These are phyloP conservation scores for Cephalopholis sonnerati DNA, from an alignment of 2,113 vertebrate species.

Conservation along the genomic window DNA sequence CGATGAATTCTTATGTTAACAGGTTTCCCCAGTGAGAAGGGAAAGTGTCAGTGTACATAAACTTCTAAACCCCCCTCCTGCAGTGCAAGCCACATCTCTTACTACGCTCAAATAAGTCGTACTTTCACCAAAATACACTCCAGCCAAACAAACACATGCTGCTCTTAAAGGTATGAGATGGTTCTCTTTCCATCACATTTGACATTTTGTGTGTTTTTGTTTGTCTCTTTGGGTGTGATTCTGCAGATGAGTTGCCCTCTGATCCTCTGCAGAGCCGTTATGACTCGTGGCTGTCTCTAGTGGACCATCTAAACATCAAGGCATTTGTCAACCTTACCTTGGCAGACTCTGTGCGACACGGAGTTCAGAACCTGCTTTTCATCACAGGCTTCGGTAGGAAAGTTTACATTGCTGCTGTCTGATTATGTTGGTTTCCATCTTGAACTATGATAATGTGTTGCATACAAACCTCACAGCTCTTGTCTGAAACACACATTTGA, in stretches of 20 bases:
- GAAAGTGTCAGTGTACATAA: too few species aligned
- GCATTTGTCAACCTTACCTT: conserved; percentile 91
- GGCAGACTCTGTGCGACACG: conserved; percentile 84
- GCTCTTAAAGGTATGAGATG: neutral
- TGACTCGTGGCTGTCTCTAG: conserved; percentile 89
- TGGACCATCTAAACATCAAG: conserved; percentile 91
- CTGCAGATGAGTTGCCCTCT: conserved; percentile 85
- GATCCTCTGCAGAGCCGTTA: conserved; percentile 87
- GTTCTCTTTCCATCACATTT: neutral
- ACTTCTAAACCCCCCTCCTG: too few species aligned
- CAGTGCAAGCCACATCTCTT: too few species aligned
- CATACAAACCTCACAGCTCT: neutral
- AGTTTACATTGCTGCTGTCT: neutral
- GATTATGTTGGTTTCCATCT: neutral
- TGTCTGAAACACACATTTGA: neutral
- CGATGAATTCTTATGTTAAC: too few species aligned
- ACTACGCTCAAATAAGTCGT: too few species aligned
- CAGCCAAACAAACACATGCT: neutral
- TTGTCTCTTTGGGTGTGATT: conserved; percentile 7
- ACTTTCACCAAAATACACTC: neutral
- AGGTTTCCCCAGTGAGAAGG: too few species aligned
- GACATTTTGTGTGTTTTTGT: neutral
- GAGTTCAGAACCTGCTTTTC: conserved; percentile 90
- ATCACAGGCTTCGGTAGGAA: conserved; percentile 90
- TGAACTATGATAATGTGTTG: neutral